Evolutionary conservation across 2,113 vertebrate genomes (phyloP), one percentile per base, ranked within the genome.

Genomic region (Takifugu flavidus): DNA sequence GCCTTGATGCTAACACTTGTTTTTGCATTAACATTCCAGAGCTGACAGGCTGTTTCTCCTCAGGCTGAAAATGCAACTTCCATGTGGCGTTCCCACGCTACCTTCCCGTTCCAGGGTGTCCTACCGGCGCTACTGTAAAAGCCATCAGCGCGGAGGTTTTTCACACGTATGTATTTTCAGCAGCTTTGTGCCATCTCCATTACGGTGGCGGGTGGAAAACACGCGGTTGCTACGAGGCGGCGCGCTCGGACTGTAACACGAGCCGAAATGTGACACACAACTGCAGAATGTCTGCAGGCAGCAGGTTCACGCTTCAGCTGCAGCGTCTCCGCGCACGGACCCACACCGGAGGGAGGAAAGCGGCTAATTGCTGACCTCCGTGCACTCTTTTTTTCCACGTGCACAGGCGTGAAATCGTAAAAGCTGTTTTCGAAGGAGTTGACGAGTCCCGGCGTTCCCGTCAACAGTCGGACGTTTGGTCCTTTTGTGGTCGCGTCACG

Each of bases 1-100:
- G 75, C 6, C 3, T 82, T 75, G 75, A 46, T 49, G 56, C 44
- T 54, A 45, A 79, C 78, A 75, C 84, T 84, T 86, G 70, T 80
- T 83, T 86, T 83, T 75, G 68, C 74, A 54, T 78, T 65, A 65
- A 58, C 79, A 75, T 78, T 80, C 75, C 84, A 77, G 62, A 65
- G 70, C 62, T 75, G 78, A 78, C 68, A 57, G 74, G 75, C 62
- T 59, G 56, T 65, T 78, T 72, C 77, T 15, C 74, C 66, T 49
- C 14, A 15, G 43, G 63, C 75, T 39, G 47, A 58, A 78, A 50
- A 76, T 75, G 79, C 55, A 5, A 61, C 47, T 25, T 34, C 78
- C 74, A 66, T 84, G 61, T 81, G 82, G 80, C 54, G 67, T 87
- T 85, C 78, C 77, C 82, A 82, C 60, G 57, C 56, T 59, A 13